Evolutionary conservation across 2,113 vertebrate genomes (phyloP), one percentile per base, ranked within the genome.

Genomic region (Eudorcas thomsonii): DNA sequence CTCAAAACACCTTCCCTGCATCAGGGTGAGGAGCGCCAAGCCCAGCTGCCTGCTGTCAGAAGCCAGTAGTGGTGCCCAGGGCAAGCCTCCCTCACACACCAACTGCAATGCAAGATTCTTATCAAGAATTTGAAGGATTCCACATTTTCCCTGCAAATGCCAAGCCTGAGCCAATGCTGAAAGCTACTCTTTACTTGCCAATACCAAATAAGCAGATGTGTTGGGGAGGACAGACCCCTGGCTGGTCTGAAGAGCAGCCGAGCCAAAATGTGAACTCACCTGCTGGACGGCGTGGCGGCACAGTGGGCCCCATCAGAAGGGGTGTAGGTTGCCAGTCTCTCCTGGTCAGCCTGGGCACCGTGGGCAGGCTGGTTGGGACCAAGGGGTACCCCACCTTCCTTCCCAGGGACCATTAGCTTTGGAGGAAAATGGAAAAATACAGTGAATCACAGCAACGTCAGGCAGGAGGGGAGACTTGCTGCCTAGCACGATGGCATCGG

Each of bases 311-410:
- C 98, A 11, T 99, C 99, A 43, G 98, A 94, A 33, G 99, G 98
- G 50, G 98, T 99, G 95, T 98, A 99, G 90, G 98, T 98, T 26
- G 97, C 86, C 91, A 98, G 90, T 96, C 98, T 99, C 81, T 99
- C 99, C 80, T 99, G 99, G 85, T 99, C 99, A 89, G 99, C 99
- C 98, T 99, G 99, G 97, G 99, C 97, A 33, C 99, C 99, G 0
- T 99, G 99, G 89, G 97, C 97, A 64, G 99, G 99, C 96, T 99
- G 99, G 97, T 89, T 97, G 14, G 99, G 99, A 96, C 98, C 74
- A 30, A 99, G 97, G 23, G 99, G 99, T 57, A 99, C 97, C 5
- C 99, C 99, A 3, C 99, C 99, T 71, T 99, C 99, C 97, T 99
- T 99, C 95, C 99, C 99, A 55, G 99, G 99, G 97, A 99, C 98